Conservation (phyloP, 1,140 invertebrate species). For the Temnothorax nylanderi region DNA sequence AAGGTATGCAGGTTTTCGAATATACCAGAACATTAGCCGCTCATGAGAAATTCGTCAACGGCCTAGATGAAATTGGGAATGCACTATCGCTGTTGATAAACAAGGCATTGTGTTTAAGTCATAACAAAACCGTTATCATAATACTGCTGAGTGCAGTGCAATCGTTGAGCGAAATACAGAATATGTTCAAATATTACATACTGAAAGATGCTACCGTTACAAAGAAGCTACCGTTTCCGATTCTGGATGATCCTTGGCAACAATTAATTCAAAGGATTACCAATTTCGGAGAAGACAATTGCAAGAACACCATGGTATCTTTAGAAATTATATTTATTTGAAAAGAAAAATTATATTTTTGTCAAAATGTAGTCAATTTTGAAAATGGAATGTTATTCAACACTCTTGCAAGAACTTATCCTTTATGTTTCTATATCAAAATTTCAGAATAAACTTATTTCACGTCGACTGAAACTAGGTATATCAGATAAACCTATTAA, state of each 20-base stretch:
- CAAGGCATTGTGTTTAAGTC: conserved; percentile 55
- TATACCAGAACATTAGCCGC: conserved; percentile 55
- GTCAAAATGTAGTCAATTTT: background rate
- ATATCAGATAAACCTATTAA: conserved; percentile 46
- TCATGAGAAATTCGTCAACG: conserved; percentile 74
- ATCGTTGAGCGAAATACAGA: conserved; percentile 67
- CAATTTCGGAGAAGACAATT: conserved; percentile 62
- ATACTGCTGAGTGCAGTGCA: conserved; percentile 68
- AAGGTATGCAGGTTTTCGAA: conserved; percentile 74
- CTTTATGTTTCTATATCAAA: conserved; percentile 27
- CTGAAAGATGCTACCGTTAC: conserved; percentile 45
- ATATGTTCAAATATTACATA: conserved; percentile 69
- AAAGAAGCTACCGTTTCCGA: conserved; percentile 55
- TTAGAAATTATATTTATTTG: conserved; percentile 20
- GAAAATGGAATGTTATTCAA: background rate
- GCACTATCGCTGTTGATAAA: conserved; percentile 67
- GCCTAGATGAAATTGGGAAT: conserved; percentile 70
- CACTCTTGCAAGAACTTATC: background rate
- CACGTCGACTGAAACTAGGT: conserved; percentile 64
- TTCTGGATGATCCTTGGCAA: conserved; percentile 68
- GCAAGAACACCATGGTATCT: conserved; percentile 72
- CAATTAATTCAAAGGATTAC: conserved; percentile 68
- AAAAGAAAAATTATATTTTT: background rate
- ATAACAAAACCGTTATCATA: conserved; percentile 57
- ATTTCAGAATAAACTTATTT: conserved; percentile 78